Evolutionary conservation across 2,113 vertebrate genomes (phyloP), one percentile per base, ranked within the genome.

Genomic region (Regulus satrapa): DNA sequence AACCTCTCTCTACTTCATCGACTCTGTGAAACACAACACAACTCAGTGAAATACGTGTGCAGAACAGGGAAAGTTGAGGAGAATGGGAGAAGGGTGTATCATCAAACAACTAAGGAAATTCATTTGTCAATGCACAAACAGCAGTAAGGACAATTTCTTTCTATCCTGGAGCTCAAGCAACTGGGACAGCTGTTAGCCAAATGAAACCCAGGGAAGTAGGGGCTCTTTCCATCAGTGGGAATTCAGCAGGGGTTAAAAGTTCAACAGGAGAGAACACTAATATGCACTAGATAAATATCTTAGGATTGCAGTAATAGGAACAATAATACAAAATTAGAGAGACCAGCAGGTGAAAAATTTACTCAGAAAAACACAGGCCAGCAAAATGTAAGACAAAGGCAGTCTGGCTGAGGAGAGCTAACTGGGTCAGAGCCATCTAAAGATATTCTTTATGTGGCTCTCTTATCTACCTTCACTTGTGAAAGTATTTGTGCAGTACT

Each of bases 381-480:
- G 67, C 72, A 87, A 64, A 91, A 92, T 94, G 36, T 52, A 81
- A 74, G 84, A 83, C 41, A 75, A 91, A 95, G 49, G 55, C 26
- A 58, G 66, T 43, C 62, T 5, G 29, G 74, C 34, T 90, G 55
- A 82, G 86, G 78, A 88, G 87, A 83, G 46, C 32, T 92, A 96
- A 93, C 10, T 89, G 89, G 81, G 89, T 96, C 91, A 95, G 45
- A 91, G 66, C 32, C 92, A 84, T 40, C 54, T 34, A 55, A 91
- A 95, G 38, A 74, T 59, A 46, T 55, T 87, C 80, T 79, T 79
- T 46, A 23, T 66, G 66, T 45, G 32, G 19, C 23, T 83, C 58
- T 89, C 89, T 85, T 66, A 88, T 67, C 77, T 79, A 52, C 19
- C 40, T 69, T 76, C 51, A 36, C 55, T 91, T 32, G 5, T 36